phyloP scores from a whole-genome alignment of 2,113 vertebrate species.

The Anoura caudifer region DNA sequence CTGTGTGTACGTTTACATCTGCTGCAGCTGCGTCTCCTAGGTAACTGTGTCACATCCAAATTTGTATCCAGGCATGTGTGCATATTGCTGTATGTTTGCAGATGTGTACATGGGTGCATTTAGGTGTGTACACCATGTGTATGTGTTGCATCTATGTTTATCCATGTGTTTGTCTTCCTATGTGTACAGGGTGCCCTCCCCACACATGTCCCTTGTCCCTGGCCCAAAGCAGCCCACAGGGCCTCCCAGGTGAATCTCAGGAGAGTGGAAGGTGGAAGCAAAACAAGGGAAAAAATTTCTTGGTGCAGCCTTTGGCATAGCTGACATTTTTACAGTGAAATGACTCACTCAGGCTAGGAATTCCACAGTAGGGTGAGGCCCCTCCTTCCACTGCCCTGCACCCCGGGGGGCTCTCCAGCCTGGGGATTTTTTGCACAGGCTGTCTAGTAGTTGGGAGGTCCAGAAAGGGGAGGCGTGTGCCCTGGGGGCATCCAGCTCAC shows the following conservation, averaged over 20 bases:
- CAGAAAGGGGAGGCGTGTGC: background rate
- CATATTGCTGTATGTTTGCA: too few species aligned
- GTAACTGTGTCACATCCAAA: background rate
- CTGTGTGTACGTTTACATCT: background rate
- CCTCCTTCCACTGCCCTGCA: background rate
- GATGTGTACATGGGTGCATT: fast-evolving
- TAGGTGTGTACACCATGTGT: background rate
- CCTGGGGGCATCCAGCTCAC: background rate
- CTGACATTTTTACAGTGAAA: background rate
- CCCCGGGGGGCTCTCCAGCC: background rate
- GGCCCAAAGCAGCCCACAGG: fast-evolving
- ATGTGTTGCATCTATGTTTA: too few species aligned
- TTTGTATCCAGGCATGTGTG: background rate
- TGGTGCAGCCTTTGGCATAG: background rate
- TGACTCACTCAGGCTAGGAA: background rate
- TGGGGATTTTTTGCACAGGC: background rate
- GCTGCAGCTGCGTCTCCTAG: background rate
- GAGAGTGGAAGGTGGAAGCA: background rate
- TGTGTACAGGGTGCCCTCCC: background rate
- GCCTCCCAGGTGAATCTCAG: background rate
- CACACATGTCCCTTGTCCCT: fast-evolving
- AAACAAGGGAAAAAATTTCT: too few species aligned
- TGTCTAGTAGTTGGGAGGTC: background rate
- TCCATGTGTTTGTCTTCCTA: background rate
- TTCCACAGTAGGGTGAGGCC: background rate